Evolutionary conservation across 2,113 vertebrate genomes (phyloP), one percentile per base, ranked within the genome.

Genomic region (Aphyosemion australe): DNA sequence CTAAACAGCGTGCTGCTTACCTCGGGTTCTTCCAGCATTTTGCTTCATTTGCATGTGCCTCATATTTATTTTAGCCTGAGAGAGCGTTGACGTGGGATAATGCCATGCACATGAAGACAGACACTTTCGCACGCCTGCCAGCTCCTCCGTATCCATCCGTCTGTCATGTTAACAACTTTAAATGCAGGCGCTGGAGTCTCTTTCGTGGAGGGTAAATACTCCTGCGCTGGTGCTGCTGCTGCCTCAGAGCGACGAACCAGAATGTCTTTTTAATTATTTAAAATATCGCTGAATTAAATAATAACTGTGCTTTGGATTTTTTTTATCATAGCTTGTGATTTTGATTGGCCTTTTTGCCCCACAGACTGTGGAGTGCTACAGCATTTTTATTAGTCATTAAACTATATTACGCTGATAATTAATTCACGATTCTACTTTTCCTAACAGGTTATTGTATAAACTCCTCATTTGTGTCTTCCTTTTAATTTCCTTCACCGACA

Each of bases 41-140:
- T 31, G 50, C 64, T 81, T 88, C 69, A 90, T 90, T 91, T 90
- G 84, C 87, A 91, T 87, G 79, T 58, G 70, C 64, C 78, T 90
- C 77, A 31, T 85, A 76, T 90, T 90, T 88, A 79, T 80, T 82
- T 78, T 68, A 71, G 81, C 79, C 79, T 12, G 74, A 58, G 75
- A 84, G 84, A 45, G 60, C 70, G 79, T 84, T 70, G 77, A 79
- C 61, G 82, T 74, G 54, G 65, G 72, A 46, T 74, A 84, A 86
- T 78, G 68, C 73, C 63, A 51, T 53, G 60, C 80, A 52, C 72
- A 63, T 37, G 51, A 54, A 82, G 83, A 61, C 72, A 72, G 76
- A 83, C 64, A 13, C 67, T 37, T 68, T 62, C 59, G 21, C 77
- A 62, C 37, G 69, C 76, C 81, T 70, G 84, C 74, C 80, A 83